Evolutionary conservation across 2,113 vertebrate species (phyloP).

Genomic region (Paramormyrops kingsleyae): DNA sequence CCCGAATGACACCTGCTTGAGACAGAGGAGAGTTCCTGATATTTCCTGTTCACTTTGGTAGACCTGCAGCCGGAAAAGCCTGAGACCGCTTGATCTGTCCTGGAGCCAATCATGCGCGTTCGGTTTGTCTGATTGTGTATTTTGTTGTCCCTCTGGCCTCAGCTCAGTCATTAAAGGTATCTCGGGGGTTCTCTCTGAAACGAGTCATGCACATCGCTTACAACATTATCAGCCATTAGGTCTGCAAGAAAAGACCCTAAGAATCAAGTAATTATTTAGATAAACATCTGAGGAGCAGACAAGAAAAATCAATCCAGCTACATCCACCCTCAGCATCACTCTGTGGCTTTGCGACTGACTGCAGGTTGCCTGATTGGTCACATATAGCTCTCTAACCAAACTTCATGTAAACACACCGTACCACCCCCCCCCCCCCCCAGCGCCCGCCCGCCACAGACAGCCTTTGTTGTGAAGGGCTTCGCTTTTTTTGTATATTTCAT

Average conservation of each 20-base stretch:
- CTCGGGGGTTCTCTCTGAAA: background rate
- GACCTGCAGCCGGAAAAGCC: background rate
- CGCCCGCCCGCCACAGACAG: background rate
- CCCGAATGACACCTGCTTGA: background rate
- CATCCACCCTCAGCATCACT: background rate
- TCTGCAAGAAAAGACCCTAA: slow-evolving; percentile 24
- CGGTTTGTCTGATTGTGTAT: background rate
- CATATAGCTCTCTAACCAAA: background rate
- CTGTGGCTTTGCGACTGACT: slow-evolving; percentile 1
- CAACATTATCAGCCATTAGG: slow-evolving; percentile 27
- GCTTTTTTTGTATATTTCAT: background rate
- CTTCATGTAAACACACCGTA: background rate
- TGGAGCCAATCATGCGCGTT: background rate
- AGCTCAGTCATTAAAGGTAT: background rate
- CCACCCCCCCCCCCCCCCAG: background rate
- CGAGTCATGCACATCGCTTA: background rate
- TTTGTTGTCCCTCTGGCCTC: background rate
- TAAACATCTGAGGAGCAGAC: slow-evolving; percentile 24
- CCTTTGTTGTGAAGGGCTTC: background rate
- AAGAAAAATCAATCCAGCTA: slow-evolving; percentile 13
- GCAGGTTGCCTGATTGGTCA: background rate
- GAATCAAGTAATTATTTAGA: slow-evolving; percentile 32
- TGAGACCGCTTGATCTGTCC: background rate
- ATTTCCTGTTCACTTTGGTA: background rate
- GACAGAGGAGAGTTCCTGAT: background rate